Evolutionary conservation across 2,113 vertebrate species (phyloP).

Genomic region (Pavo muticus): DNA sequence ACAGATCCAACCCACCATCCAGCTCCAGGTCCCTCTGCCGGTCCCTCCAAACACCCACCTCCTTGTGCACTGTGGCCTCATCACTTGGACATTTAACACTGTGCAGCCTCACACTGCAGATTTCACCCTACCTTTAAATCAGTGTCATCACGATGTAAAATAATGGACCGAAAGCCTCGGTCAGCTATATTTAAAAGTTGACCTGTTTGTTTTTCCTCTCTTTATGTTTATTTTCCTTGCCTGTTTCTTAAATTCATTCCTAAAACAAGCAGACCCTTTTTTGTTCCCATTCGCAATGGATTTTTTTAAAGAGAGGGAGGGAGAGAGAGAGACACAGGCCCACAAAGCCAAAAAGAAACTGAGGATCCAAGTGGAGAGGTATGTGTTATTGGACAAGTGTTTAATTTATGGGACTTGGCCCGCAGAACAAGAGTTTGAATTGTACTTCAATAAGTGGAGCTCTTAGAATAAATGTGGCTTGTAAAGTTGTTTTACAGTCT

Average conservation of each 20-base stretch:
- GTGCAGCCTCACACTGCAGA: background rate
- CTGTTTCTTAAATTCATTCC: conserved; percentile 1
- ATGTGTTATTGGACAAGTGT: conserved; percentile 79
- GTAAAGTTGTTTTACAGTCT: conserved; percentile 72
- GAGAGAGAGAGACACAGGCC: background rate
- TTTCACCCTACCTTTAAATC: background rate
- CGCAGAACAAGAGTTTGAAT: conserved; percentile 70
- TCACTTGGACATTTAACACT: background rate
- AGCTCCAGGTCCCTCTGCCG: background rate
- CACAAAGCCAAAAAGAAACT: conserved; percentile 57
- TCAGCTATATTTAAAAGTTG: background rate
- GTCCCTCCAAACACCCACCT: background rate
- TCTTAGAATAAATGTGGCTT: conserved; percentile 73
- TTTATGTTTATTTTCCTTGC: conserved; percentile 2
- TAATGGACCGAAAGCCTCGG: background rate
- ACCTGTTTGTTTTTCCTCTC: background rate
- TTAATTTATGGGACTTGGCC: conserved; percentile 77
- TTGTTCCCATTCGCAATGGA: conserved; percentile 55
- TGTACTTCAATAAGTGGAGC: conserved; percentile 71
- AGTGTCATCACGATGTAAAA: background rate
- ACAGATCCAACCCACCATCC: background rate
- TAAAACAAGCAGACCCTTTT: conserved; percentile 47
- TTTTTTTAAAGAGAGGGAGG: background rate
- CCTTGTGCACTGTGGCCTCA: too few relatives aligned
- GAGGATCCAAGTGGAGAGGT: conserved; percentile 71